Evolutionary conservation across 2,888 invertebrate genomes (phyloP).

Genomic region (Metallyticus violacea): DNA sequence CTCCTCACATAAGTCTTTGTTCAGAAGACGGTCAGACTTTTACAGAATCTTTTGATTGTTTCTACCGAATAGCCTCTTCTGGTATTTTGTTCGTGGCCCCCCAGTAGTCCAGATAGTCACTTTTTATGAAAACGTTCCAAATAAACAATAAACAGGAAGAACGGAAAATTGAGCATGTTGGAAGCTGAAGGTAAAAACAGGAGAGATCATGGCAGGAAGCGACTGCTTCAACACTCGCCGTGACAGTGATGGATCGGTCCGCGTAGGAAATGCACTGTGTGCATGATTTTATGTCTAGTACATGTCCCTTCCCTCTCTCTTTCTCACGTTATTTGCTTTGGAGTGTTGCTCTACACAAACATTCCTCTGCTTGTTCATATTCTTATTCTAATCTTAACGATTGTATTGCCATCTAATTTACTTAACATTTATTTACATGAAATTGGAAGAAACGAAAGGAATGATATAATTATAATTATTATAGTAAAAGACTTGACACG

Average conservation of each 20-base stretch:
- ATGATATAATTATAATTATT: too few relatives aligned
- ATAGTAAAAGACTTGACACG: too few relatives aligned
- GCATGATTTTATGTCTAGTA: neutral
- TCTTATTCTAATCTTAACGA: too few relatives aligned
- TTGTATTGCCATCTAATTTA: too few relatives aligned
- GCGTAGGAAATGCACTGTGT: neutral
- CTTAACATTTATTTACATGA: too few relatives aligned
- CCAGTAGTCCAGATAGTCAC: neutral
- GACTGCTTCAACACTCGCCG: neutral
- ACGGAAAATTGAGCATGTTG: neutral
- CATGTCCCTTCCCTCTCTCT: neutral
- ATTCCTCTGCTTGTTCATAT: neutral
- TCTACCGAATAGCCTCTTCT: too few relatives aligned
- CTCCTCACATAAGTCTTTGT: too few relatives aligned
- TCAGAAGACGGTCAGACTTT: too few relatives aligned
- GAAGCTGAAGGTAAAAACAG: neutral
- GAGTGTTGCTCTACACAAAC: neutral
- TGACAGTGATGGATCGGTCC: slow-evolving; percentile 9
- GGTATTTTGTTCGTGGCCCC: too few relatives aligned
- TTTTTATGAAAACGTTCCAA: neutral
- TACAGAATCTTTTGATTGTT: too few relatives aligned
- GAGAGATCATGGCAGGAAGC: neutral
- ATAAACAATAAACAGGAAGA: neutral
- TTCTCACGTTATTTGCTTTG: neutral
- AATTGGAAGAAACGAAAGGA: too few relatives aligned